Evolutionary conservation across 2,113 vertebrate genomes (phyloP).

Genomic region (Trichomycterus rosablanca): DNA sequence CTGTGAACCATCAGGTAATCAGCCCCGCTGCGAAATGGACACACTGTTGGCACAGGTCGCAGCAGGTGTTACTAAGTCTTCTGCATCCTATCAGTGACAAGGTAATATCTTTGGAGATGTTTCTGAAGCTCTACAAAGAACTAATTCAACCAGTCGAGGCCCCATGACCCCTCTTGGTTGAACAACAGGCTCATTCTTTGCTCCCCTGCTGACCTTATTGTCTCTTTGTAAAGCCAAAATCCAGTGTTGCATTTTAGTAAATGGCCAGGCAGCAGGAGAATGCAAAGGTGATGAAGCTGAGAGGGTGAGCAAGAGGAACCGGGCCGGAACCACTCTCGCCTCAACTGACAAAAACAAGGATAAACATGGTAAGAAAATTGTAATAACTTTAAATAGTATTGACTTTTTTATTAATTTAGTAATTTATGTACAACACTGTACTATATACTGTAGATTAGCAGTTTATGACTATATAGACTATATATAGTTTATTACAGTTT

Average conservation of each 20-base stretch:
- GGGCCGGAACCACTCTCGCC: conserved; percentile 15
- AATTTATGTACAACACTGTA: no score
- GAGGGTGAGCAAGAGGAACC: conserved; percentile 49
- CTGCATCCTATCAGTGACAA: conserved; percentile 50
- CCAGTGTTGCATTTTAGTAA: conserved; percentile 72
- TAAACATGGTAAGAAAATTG: conserved; percentile 63
- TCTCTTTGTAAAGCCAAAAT: conserved; percentile 71
- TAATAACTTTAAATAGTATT: no score
- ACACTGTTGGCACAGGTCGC: conserved; percentile 52
- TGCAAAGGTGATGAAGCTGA: conserved; percentile 45
- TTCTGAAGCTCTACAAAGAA: conserved; percentile 57
- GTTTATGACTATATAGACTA: no score
- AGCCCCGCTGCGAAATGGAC: conserved; percentile 45
- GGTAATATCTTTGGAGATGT: conserved; percentile 67
- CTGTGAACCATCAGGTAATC: conserved; percentile 46
- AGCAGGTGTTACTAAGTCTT: conserved; percentile 56
- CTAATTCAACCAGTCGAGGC: conserved; percentile 61
- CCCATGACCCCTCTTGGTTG: conserved; percentile 57
- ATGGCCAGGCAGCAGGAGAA: conserved; percentile 46
- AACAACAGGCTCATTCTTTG: conserved; percentile 73
- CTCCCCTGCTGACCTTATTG: conserved; percentile 71
- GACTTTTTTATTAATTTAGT: no score
- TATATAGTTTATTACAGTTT: no score
- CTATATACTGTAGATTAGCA: no score
- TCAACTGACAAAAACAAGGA: conserved; percentile 27